Evolutionary conservation across 2,888 invertebrate genomes (phyloP).

Genomic region (Ophion slaviceki): DNA sequence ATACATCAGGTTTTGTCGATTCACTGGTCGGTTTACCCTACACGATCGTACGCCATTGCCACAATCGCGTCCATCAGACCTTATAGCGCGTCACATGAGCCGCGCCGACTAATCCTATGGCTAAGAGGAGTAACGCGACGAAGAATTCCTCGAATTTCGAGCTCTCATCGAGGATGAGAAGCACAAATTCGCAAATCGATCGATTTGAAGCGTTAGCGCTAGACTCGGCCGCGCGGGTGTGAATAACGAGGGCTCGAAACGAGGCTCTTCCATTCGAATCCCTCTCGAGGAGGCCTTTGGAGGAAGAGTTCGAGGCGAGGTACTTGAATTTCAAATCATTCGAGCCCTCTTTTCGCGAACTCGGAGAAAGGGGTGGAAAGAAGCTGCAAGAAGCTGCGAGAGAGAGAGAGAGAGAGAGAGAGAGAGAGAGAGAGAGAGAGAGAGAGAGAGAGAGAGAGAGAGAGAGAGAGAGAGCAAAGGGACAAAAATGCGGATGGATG

Average conservation of each 20-base stretch:
- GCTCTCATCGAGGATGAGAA: neutral
- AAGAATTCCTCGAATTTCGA: neutral
- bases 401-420: neutral
- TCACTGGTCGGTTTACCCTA: too few species aligned
- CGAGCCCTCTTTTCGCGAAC: conserved; percentile 16
- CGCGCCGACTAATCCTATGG: neutral
- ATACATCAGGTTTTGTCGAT: too few species aligned
- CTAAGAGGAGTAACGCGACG: neutral
- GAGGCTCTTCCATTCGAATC: conserved; percentile 12
- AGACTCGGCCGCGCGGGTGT: neutral
- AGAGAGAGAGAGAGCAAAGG: conserved; percentile 15
- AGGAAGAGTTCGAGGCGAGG: conserved; percentile 23
- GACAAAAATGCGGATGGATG: conserved; percentile 20
- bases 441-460: neutral
- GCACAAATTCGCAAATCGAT: conserved; percentile 23
- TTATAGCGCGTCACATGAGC: neutral
- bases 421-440: neutral
- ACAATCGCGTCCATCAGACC: too few species aligned
- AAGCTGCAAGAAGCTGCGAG: too few species aligned
- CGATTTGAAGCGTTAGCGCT: conserved; percentile 1
- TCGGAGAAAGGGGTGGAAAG: neutral
- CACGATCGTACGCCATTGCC: too few species aligned
- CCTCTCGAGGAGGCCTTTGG: conserved; percentile 12
- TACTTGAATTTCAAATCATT: conserved; percentile 41
- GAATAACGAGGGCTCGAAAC: conserved; percentile 13